Conservation (phyloP, 2,888 invertebrate species). For the Diabrotica balteata region DNA sequence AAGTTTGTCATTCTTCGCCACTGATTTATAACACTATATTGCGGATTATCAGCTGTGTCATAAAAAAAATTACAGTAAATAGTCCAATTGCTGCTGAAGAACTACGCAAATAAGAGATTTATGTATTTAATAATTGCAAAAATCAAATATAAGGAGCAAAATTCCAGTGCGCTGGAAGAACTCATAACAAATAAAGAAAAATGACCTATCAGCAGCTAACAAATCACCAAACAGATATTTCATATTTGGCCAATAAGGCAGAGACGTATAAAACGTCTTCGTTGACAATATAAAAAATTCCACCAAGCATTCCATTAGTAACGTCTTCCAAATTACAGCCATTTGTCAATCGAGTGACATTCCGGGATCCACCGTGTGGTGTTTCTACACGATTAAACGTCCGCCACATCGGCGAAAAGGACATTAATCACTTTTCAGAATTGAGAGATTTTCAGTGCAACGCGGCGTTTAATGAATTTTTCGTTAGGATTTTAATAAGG, state of each 20-base stretch:
- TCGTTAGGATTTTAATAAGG: too few species aligned
- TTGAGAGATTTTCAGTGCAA: constrained; percentile 5
- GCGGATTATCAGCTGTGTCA: too few species aligned
- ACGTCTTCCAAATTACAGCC: constrained; percentile 26
- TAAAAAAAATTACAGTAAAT: too few species aligned
- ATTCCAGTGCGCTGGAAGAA: too few species aligned
- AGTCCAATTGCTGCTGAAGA: too few species aligned
- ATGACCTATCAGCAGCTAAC: constrained; percentile 3
- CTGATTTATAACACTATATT: too few species aligned
- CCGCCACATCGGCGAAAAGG: constrained; percentile 13
- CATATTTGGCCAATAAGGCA: constrained; percentile 25
- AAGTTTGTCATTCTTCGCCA: too few species aligned
- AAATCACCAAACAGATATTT: constrained; percentile 23
- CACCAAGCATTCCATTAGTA: constrained; percentile 29
- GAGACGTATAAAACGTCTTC: constrained; percentile 20
- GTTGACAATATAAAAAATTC: constrained; percentile 20
- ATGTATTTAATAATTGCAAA: not conserved
- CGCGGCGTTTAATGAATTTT: too few species aligned
- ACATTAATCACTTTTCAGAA: constrained; percentile 17
- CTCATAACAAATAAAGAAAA: too few species aligned
- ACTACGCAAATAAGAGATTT: not conserved
- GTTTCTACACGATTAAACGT: constrained; percentile 22
- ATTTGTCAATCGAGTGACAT: constrained; percentile 31
- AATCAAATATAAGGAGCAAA: too few species aligned
- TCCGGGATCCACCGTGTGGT: constrained; percentile 24